A percentile compares a stretch with the other conserved stretches of the same genome.
phyloP scores from a whole-genome alignment of 2,888 invertebrate species.

The Drepana falcataria region DNA sequence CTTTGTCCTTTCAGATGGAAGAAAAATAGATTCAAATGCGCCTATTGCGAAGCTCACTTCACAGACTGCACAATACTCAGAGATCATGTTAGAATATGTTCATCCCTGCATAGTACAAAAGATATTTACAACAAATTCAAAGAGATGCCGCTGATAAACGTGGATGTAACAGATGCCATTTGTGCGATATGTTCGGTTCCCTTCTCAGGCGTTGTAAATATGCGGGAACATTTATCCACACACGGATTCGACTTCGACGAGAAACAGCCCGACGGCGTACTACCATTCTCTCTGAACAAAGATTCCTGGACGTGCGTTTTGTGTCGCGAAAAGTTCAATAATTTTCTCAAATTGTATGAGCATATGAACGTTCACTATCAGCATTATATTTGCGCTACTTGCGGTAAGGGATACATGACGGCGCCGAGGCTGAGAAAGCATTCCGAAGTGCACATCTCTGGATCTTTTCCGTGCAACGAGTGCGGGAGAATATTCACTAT shows the following conservation, averaged over 20 bases:
- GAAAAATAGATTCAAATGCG: conserved; percentile 61
- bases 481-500: conserved; percentile 55
- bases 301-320: conserved; percentile 61
- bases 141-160: conserved; percentile 65
- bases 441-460: conserved; percentile 59
- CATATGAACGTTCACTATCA: conserved; percentile 71
- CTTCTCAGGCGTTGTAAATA: conserved; percentile 36
- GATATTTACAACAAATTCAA: conserved; percentile 68
- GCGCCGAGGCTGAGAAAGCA: conserved; percentile 62
- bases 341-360: conserved; percentile 64
- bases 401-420: conserved; percentile 70
- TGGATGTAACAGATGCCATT: conserved; percentile 51
- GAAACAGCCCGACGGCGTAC: conserved; percentile 57
- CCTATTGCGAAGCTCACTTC: conserved; percentile 62
- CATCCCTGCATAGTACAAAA: conserved; percentile 40
- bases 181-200: conserved; percentile 50
- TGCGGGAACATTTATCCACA: conserved; percentile 50
- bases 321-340: conserved; percentile 56
- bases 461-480: conserved; percentile 59
- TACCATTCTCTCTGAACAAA: conserved; percentile 59
- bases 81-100: conserved; percentile 49
- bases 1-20: conserved; percentile 65
- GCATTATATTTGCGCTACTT: conserved; percentile 64
- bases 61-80: conserved; percentile 50
- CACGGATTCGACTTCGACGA: conserved; percentile 51